Evolutionary conservation across 2,888 invertebrate genomes (phyloP).

Genomic region (Lymantria dispar): DNA sequence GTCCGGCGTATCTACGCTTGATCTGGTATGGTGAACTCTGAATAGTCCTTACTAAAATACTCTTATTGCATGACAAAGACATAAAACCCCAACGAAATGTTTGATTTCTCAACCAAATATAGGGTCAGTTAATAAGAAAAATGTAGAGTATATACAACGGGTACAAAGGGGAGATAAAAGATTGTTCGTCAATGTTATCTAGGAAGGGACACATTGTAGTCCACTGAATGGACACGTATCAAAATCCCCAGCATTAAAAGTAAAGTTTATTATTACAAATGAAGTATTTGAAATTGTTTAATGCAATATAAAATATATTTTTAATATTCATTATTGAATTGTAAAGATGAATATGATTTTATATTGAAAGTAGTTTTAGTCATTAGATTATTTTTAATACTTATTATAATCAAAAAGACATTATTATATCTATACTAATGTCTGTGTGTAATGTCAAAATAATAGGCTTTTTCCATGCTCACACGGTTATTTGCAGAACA

Average conservation of each 20-base stretch:
- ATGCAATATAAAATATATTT: not conserved
- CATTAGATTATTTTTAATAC: too few species aligned
- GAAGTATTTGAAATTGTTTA: not conserved
- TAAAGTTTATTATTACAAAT: not conserved
- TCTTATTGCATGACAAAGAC: constrained; percentile 4
- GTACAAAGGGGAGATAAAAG: constrained; percentile 35
- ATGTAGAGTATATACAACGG: constrained; percentile 27
- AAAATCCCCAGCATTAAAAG: constrained; percentile 1
- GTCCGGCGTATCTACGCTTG: too few species aligned
- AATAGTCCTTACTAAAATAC: not conserved
- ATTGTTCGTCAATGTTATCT: constrained; percentile 37
- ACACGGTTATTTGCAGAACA: too few species aligned
- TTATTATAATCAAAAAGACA: too few species aligned
- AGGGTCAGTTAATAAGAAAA: constrained; percentile 34
- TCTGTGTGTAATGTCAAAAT: too few species aligned
- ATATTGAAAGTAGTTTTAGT: too few species aligned
- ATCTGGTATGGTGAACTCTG: too few species aligned
- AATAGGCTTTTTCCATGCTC: too few species aligned
- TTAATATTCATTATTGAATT: too few species aligned
- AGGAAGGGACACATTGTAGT: constrained; percentile 24
- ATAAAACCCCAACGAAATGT: constrained; percentile 7
- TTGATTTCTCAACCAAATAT: constrained; percentile 13
- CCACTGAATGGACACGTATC: constrained; percentile 4
- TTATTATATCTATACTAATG: too few species aligned
- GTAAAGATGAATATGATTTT: too few species aligned